These are phyloP conservation scores for Anaspis maculata DNA, from an alignment of 2,888 invertebrate species.

Conservation along the genomic window DNA sequence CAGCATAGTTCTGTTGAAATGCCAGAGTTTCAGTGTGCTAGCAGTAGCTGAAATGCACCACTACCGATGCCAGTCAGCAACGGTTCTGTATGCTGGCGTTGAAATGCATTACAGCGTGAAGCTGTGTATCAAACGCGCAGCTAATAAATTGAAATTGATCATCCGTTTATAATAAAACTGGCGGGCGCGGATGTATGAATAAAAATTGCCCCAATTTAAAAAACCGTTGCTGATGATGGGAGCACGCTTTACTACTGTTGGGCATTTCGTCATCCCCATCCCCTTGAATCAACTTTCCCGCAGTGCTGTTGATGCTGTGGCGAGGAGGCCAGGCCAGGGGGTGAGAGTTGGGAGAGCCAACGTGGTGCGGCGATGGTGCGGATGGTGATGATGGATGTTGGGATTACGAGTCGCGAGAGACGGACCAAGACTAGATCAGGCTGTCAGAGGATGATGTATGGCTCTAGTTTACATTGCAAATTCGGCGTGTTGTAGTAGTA, in stretches of 20 bases:
- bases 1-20: too few species aligned
- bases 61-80: too few species aligned
- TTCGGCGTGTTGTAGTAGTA: slow-evolving; percentile 5
- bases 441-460: slow-evolving; percentile 37
- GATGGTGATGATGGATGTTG: slow-evolving; percentile 32
- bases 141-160: slow-evolving; percentile 25
- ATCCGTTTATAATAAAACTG: slow-evolving; percentile 25
- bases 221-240: slow-evolving; percentile 14
- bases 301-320: too few species aligned
- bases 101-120: slow-evolving; percentile 8
- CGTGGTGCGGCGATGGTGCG: slow-evolving; percentile 8
- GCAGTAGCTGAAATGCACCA: too few species aligned
- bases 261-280: too few species aligned
- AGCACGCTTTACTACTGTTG: too few species aligned
- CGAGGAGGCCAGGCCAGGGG: slow-evolving; percentile 12
- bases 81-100: too few species aligned
- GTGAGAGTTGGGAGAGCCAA: slow-evolving; percentile 18
- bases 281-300: too few species aligned
- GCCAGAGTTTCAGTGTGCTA: too few species aligned
- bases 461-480: slow-evolving; percentile 33
- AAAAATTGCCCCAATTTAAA: slow-evolving; percentile 24
- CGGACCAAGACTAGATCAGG: slow-evolving; percentile 37
- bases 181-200: slow-evolving; percentile 22
- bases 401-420: slow-evolving; percentile 34
- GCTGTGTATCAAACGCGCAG: slow-evolving; percentile 2